Evolutionary conservation across 1,140 invertebrate genomes (phyloP).

Genomic region (Trichonephila clavata): DNA sequence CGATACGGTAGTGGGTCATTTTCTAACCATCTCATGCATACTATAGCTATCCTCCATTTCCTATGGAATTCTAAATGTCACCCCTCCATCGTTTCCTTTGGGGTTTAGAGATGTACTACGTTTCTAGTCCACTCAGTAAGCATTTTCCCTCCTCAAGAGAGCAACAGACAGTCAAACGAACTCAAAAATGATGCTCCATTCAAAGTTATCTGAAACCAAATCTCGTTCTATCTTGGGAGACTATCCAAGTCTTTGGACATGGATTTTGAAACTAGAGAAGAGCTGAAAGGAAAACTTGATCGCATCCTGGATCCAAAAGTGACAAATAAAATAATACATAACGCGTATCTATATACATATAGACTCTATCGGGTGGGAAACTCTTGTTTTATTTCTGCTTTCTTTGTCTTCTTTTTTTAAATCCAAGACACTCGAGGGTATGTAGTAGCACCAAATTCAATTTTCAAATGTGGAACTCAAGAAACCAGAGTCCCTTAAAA

Average conservation of each 20-base stretch:
- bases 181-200: slow-evolving; percentile 39
- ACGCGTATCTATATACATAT: not conserved
- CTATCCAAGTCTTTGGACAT: slow-evolving; percentile 1
- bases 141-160: slow-evolving; percentile 8
- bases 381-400: not conserved
- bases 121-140: slow-evolving; percentile 10
- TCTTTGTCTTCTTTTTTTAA: not conserved
- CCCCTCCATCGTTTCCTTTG: not conserved
- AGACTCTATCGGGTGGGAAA: not conserved
- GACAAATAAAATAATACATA: not conserved
- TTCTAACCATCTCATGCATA: slow-evolving; percentile 46
- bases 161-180: slow-evolving; percentile 42
- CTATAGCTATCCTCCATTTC: not conserved
- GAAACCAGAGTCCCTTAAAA: not conserved
- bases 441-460: not conserved
- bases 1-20: slow-evolving; percentile 28
- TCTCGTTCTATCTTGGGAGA: slow-evolving; percentile 15
- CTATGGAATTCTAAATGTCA: not conserved
- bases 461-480: slow-evolving; percentile 27
- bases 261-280: slow-evolving; percentile 19
- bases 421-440: not conserved
- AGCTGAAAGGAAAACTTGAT: slow-evolving; percentile 41
- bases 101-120: slow-evolving; percentile 33
- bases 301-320: not conserved
- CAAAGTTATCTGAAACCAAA: slow-evolving; percentile 54